A percentile compares a stretch with the other conserved stretches of the same genome.
These are phyloP conservation scores for Brachylomia viminalis DNA, from an alignment of 2,888 invertebrate genomes.

Conservation along the genomic window DNA sequence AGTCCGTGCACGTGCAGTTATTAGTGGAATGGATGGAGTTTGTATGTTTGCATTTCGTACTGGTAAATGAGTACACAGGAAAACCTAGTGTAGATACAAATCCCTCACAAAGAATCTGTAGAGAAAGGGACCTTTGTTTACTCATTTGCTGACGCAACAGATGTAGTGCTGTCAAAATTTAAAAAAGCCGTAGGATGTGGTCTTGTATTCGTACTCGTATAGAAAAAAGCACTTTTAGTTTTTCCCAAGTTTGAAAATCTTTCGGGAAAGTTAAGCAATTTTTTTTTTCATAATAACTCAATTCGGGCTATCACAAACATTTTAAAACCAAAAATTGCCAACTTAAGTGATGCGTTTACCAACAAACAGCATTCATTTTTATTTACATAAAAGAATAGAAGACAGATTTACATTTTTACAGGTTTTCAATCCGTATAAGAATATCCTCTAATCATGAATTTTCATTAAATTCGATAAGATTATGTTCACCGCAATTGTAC, in stretches of 20 bases:
- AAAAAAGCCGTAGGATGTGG: too few species aligned
- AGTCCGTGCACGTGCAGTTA: too few species aligned
- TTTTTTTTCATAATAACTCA: too few species aligned
- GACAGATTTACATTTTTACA: not conserved
- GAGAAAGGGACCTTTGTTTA: not conserved
- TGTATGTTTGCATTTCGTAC: too few species aligned
- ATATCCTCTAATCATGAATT: not conserved
- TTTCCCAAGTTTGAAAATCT: not conserved
- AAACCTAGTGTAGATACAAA: not conserved
- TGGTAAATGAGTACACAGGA: not conserved
- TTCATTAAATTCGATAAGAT: not conserved
- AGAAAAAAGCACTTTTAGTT: not conserved
- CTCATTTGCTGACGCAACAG: not conserved
- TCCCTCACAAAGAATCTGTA: not conserved
- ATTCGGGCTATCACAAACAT: too few species aligned
- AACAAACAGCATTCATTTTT: too few species aligned
- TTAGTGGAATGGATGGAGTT: too few species aligned
- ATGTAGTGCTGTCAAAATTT: not conserved
- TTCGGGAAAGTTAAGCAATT: not conserved
- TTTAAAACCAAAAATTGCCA: too few species aligned
- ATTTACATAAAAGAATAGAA: too few species aligned
- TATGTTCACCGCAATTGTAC: not conserved
- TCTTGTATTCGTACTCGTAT: too few species aligned
- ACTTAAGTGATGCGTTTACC: too few species aligned
- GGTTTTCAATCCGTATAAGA: not conserved